Conservation (phyloP, 2,888 invertebrate genomes). For the Malthinus seriepunctatus region DNA sequence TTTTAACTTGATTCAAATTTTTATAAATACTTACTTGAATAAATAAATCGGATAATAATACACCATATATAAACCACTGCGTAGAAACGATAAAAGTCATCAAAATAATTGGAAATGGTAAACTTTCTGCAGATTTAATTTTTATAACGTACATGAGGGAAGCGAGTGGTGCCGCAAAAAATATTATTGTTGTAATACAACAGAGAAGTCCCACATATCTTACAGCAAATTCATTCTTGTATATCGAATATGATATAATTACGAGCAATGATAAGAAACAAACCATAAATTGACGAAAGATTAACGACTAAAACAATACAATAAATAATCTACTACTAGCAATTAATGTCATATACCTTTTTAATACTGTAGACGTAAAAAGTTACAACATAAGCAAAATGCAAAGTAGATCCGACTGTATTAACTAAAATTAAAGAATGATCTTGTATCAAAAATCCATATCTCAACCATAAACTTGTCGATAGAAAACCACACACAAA, state of each 20-base stretch:
- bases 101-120: conserved; percentile 86
- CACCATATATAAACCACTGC: conserved; percentile 86
- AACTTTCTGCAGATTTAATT: conserved; percentile 78
- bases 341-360: no score
- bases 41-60: conserved; percentile 75
- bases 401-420: conserved; percentile 70
- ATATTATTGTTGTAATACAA: conserved; percentile 74
- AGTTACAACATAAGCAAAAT: conserved; percentile 69
- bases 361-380: conserved; percentile 76
- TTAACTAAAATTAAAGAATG: conserved; percentile 75
- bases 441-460: conserved; percentile 76
- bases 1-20: neutral
- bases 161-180: conserved; percentile 81
- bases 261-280: conserved; percentile 59
- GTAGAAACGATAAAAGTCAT: conserved; percentile 80
- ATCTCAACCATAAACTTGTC: conserved; percentile 79
- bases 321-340: no score
- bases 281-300: conserved; percentile 64
- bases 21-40: conserved; percentile 66
- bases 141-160: conserved; percentile 79
- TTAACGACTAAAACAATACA: conserved; percentile 54
- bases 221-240: conserved; percentile 59
- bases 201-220: conserved; percentile 70
- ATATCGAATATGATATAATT: conserved; percentile 63
- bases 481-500: conserved; percentile 78